phyloP scores from a whole-genome alignment of 2,888 invertebrate genomes.

The Calameuta idolon region DNA sequence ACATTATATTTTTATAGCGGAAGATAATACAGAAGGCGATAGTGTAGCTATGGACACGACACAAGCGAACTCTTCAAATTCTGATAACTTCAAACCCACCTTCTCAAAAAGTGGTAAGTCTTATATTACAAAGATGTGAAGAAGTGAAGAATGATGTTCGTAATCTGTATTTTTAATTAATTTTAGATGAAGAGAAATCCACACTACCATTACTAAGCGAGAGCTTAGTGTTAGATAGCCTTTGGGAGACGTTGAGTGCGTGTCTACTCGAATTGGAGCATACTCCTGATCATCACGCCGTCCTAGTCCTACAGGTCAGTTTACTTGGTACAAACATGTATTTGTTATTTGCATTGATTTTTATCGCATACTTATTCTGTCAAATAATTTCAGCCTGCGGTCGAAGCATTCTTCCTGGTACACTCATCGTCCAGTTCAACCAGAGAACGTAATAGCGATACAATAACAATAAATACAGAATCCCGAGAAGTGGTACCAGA shows the following conservation, averaged over 20 bases:
- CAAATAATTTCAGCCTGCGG: slow-evolving; percentile 74
- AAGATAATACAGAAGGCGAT: slow-evolving; percentile 46
- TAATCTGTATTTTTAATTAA: background rate
- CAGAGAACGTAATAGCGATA: slow-evolving; percentile 42
- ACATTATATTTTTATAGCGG: slow-evolving; percentile 24
- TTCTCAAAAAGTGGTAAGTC: slow-evolving; percentile 40
- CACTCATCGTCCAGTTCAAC: slow-evolving; percentile 76
- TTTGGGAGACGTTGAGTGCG: slow-evolving; percentile 84
- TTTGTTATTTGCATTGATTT: background rate
- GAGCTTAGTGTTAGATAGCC: slow-evolving; percentile 76
- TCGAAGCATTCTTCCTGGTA: slow-evolving; percentile 91
- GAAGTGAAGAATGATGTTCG: background rate
- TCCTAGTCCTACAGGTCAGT: slow-evolving; percentile 79
- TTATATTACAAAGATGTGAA: background rate
- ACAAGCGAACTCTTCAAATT: slow-evolving; percentile 43
- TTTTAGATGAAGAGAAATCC: slow-evolving; percentile 42
- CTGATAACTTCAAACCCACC: slow-evolving; percentile 38
- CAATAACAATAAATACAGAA: slow-evolving; percentile 49
- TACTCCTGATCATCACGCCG: slow-evolving; percentile 89
- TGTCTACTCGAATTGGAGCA: slow-evolving; percentile 84
- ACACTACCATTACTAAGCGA: slow-evolving; percentile 75
- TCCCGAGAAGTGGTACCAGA: slow-evolving; percentile 58
- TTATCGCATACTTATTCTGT: slow-evolving; percentile 9
- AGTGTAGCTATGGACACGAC: slow-evolving; percentile 58
- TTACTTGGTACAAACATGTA: slow-evolving; percentile 6